Percentiles rank a stretch among this genome's conserved stretches.
phyloP scores from a whole-genome alignment of 2,797 vertebrate species.

The Sebastes vulpes region DNA sequence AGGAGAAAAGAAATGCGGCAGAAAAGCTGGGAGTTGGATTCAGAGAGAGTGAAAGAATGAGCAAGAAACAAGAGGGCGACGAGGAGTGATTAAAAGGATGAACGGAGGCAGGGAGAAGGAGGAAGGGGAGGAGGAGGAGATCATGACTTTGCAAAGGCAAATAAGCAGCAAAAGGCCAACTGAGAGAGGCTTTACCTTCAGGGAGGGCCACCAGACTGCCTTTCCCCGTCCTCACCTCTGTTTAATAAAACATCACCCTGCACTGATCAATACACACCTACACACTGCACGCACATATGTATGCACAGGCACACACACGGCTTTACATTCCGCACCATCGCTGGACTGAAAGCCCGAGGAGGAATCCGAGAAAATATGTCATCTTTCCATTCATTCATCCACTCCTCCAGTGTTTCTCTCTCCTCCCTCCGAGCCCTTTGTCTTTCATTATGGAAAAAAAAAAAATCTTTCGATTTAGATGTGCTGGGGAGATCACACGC shows the following conservation, averaged over 20 bases:
- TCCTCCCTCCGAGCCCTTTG: background rate
- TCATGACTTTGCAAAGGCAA: background rate
- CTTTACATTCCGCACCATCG: constrained; percentile 49
- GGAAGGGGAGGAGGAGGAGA: background rate
- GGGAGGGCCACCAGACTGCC: constrained; percentile 28
- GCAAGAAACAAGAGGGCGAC: background rate
- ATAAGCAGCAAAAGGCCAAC: background rate
- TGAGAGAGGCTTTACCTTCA: constrained; percentile 28
- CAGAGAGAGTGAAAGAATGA: background rate
- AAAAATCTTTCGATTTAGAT: constrained; percentile 36
- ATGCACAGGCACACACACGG: constrained; percentile 3
- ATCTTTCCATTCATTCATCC: constrained; percentile 18
- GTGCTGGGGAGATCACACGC: background rate
- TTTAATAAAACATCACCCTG: constrained; percentile 76
- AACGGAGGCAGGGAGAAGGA: background rate
- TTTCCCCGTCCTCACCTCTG: constrained; percentile 38
- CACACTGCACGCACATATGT: constrained; percentile 4
- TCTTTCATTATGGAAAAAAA: constrained; percentile 38
- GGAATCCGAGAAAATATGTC: constrained; percentile 19
- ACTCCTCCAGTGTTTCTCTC: background rate
- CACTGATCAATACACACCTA: constrained; percentile 53
- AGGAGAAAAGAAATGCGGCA: background rate
- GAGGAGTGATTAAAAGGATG: constrained; percentile 10
- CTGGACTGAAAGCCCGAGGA: constrained; percentile 2
- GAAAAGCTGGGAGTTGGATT: constrained; percentile 4